Evolutionary conservation across 2,113 vertebrate genomes (phyloP), one percentile per base, ranked within the genome.

Genomic region (Myodes glareolus): DNA sequence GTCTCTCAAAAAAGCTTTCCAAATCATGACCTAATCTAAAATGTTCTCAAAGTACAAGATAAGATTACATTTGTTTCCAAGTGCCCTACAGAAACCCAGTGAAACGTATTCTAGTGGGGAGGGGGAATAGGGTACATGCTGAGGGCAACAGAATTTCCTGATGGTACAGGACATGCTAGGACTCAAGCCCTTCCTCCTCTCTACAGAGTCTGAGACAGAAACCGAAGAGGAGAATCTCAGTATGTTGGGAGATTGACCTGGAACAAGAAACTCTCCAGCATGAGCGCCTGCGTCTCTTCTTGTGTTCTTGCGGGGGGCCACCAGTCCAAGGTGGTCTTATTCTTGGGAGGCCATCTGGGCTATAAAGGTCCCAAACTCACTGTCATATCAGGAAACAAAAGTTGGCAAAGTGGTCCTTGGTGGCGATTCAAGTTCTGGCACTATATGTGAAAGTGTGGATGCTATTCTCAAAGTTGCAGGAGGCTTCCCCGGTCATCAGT

Each of bases 11-110:
- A 65, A 82, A 92, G n/a, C 45, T 90, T 94, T 97, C 68, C 91
- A 97, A 97, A 97, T 31, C 13, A 75, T 96, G 72, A 94, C 61
- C 58, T 96, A 95, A 96, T 92, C 76, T 91, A 94, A 93, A 96
- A 68, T 96, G 77, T 91, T 94, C 88, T 85, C 61, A 61, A 96
- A 75, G 61, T 47, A 91, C 33, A 70, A 97, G 61, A 93, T 94
- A 94, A 96, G 96, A 73, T 94, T 42, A 77, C 52, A 84, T 77
- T 96, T 96, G 88, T 81, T 91, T 77, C 75, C 82, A 76, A 52
- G 45, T 61, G 25, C 39, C 45, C 92, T 92, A 39, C 25, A 91
- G 39, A 91, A 2, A 61, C 50, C 14, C 67, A 72, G 19, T 88
- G 19, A 36, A 72, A 82, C 33, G 87, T 68, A 4, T 72, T 78